These are phyloP conservation scores for Calycopis cecrops DNA, from an alignment of 1,140 invertebrate genomes.

Conservation along the genomic window DNA sequence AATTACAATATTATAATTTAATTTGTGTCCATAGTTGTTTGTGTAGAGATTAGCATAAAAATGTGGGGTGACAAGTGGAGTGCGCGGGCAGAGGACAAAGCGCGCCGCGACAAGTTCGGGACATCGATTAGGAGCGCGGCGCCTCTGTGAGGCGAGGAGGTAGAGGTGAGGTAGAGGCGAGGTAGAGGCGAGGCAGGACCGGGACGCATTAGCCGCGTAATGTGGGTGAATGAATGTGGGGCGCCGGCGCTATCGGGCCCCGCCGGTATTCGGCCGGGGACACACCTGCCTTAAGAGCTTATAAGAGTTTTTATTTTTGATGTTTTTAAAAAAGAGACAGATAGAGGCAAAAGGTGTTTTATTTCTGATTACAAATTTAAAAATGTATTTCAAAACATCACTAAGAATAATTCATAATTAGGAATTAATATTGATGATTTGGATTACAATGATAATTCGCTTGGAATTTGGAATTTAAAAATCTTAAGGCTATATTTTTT, in stretches of 20 bases:
- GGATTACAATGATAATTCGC: no score
- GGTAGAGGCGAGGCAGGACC: not conserved
- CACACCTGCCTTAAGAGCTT: conserved; percentile 4
- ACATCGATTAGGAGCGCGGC: conserved; percentile 9
- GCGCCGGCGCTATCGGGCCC: conserved; percentile 32
- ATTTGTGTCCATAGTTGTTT: not conserved
- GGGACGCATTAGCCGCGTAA: not conserved
- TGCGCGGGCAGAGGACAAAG: conserved; percentile 7
- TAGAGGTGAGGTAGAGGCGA: conserved; percentile 15
- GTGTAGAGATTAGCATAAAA: not conserved
- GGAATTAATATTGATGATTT: no score
- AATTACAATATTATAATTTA: not conserved
- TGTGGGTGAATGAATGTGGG: conserved; percentile 16
- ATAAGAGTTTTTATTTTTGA: not conserved
- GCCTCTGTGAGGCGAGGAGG: conserved; percentile 10
- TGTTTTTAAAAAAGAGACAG: not conserved
- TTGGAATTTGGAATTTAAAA: no score
- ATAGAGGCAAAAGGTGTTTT: not conserved
- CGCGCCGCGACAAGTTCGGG: conserved; percentile 12
- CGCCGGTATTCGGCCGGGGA: not conserved
- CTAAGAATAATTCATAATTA: no score
- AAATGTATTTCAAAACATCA: not conserved
- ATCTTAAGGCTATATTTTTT: no score
- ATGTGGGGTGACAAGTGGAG: conserved; percentile 14
- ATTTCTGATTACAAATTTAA: not conserved